Evolutionary conservation across 2,888 invertebrate species (phyloP), one percentile per base, ranked within the genome.

Genomic region (Agriopis leucophaearia): DNA sequence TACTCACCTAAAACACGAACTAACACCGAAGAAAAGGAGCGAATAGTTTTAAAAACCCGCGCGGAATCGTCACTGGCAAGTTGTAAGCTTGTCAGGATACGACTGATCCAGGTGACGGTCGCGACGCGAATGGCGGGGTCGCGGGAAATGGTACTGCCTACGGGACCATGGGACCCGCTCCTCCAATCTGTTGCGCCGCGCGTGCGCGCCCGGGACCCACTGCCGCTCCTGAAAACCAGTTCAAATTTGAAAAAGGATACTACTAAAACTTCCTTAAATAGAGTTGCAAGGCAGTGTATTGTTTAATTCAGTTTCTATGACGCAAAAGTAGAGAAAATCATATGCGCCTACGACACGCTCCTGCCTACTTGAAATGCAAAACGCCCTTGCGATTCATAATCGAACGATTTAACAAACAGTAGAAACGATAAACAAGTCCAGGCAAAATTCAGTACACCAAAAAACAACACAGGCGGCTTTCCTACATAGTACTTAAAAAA

Each of bases 121-220:
- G 78, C 81, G 51, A 80, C 86, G 84, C 87, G 86, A 84, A 76
- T 82, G 70, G 62, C 48, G 69, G 63, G 54, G 18, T 58, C 58
- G 71, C 68, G 78, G 73, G 74, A 68, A 72, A 74, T 70, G 71
- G 76, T 70, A 3, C 5, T 27, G 27, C 27, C 27, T 27, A 67
- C 38, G 65, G 64, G 69, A 64, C 48, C 48, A 38, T 75, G 74
- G 73, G 74, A 75, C 73, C 76, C 70, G 77, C 81, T 82, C 81
- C 81, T 68, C 80, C 81, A 80, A 87, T 80, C 88, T 88, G 88
- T 88, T 88, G 68, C 68, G 52, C 44, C 56, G 88, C 71, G 42
- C 68, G 73, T 66, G 69, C 71, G 68, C 54, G 65, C 66, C 63
- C 69, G 60, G 68, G 66, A 71, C 72, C 74, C 75, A 69, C 64